Evolutionary conservation across 2,113 vertebrate genomes (phyloP), one percentile per base, ranked within the genome.

Genomic region (Syrmaticus mikado): DNA sequence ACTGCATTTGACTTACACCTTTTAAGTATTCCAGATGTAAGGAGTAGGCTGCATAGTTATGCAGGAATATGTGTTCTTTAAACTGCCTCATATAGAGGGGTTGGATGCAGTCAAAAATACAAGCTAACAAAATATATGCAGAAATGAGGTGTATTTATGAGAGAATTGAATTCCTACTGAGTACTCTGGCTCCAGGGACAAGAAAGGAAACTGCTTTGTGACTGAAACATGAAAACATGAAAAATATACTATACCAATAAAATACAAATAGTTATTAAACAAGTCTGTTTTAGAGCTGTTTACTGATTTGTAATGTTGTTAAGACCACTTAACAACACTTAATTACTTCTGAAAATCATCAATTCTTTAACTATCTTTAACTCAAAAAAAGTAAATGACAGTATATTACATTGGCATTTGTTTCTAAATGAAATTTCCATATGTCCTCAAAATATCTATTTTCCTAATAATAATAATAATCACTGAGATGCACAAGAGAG

Each of bases 191-290:
- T 67, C 13, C 25, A 91, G 36, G 48, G 64, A 74, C 16, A 66
- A 10, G 0, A 1, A 71, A 85, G 28, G 18, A 72, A 74, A 6
- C 2, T 81, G 1, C 5, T 91, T 73, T 89, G 19, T 0, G 1
- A 8, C 0, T 50, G 5, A 43, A 43, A 16, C 6, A 43, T 43
- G 41, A 36, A 84, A 13, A 52, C 16, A n/a, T 53, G 10, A 64
- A 22, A 64, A 62, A 71, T 50, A 21, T 8, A 15, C 64, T 21
- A 32, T 5, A 55, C 9, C 13, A 68, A 76, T n/a, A n/a, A 79
- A 86, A 4, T 30, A 60, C 10, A 66, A 58, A 32, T 16, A 70
- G 40, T 62, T 60, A 84, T 62, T 20, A 58, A 68, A 68, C 15
- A 61, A 1, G 6, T 1, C 4, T 58, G 8, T 28, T 73, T 20